Evolutionary conservation across 2,113 vertebrate genomes (phyloP), one percentile per base, ranked within the genome.

Genomic region (Pterocles orientalis): DNA sequence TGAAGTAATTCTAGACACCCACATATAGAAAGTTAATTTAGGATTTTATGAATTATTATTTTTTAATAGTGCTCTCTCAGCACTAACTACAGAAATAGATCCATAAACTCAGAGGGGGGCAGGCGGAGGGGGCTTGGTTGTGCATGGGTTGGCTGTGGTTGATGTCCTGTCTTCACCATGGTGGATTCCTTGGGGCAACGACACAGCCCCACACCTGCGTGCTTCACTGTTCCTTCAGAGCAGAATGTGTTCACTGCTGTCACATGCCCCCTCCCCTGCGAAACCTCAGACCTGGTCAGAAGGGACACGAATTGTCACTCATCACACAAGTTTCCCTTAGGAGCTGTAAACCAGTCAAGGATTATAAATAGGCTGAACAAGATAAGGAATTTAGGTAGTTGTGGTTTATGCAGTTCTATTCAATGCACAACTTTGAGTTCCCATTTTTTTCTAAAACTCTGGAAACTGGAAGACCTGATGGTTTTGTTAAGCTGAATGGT

Each of bases 11-110:
- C 47, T 57, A 48, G 77, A 48, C 6, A 61, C 14, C 12, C 43
- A 39, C 24, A 23, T 56, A 84, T 0, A 91, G 47, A 54, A 69
- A 85, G 70, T 80, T 94, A 69, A 57, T 82, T 87, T 65, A 72
- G 36, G 62, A 85, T 88, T 87, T 87, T 87, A 48, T 86, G 82
- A 79, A 65, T 48, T 73, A 34, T 56, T 83, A 21, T 62, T 85
- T 87, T 91, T 84, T 47, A 54, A 53, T 61, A 14, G 29, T 69
- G 64, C 24, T 13, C 45, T 54, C 60, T 70, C 72, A 84, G 70
- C 84, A 82, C 33, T 70, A 76, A 83, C 36, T 87, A 85, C 66
- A 91, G 45, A 89, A 92, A 86, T 79, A 95, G 81, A 43, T 24
- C 17, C 36, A 76, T 85, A 94, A 87, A 91, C 58, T 77, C 91